Conservation (phyloP, 2,888 invertebrate species). For the Nezara viridula region DNA sequence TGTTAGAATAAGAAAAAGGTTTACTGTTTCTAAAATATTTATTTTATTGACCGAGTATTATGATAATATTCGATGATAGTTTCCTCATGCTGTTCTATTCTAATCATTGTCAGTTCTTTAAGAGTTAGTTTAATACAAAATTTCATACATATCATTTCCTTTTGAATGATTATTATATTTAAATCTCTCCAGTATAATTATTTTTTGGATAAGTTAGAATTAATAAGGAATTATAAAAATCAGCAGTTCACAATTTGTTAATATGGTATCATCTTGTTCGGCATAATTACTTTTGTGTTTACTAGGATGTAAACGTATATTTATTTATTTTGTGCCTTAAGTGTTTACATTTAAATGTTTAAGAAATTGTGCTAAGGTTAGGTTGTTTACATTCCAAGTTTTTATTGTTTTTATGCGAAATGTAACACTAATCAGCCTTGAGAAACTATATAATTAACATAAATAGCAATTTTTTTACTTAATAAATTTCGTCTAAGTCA, state of each 20-base stretch:
- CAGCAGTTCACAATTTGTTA: no score
- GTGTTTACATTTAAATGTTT: background rate
- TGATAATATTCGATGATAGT: no score
- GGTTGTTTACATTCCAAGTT: background rate
- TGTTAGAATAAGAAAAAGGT: background rate
- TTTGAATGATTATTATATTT: background rate
- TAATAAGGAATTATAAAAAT: background rate
- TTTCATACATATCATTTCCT: background rate
- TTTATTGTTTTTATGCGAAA: background rate
- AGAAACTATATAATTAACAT: background rate
- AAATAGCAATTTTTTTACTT: background rate
- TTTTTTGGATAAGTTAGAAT: background rate
- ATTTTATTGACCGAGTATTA: no score
- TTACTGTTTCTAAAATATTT: no score
- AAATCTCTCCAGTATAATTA: background rate
- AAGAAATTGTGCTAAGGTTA: background rate
- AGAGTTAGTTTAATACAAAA: background rate
- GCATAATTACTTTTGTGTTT: background rate
- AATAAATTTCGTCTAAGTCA: background rate
- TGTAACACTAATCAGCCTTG: background rate
- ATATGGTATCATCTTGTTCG: background rate
- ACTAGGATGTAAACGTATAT: background rate
- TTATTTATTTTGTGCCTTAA: background rate
- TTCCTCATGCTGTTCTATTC: background rate
- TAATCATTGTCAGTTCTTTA: background rate